A percentile compares a stretch with the other conserved stretches of the same genome.
phyloP scores from a whole-genome alignment of 2,888 invertebrate genomes.

The Melanargia galathea region DNA sequence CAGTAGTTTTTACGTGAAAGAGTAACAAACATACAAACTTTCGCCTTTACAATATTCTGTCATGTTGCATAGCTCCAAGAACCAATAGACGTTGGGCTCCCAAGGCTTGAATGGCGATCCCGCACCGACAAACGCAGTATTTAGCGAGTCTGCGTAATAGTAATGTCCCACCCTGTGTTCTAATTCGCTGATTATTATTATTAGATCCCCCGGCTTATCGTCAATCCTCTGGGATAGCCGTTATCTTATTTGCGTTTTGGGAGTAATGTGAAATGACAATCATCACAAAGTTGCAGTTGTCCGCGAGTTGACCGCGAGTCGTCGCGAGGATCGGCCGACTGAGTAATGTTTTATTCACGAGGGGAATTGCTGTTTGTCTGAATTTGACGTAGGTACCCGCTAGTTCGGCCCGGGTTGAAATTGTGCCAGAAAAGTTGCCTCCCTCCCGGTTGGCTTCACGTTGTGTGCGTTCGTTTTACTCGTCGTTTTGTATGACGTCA shows the following conservation, averaged over 20 bases:
- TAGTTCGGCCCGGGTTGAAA: constrained; percentile 42
- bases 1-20: too few species aligned
- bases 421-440: constrained; percentile 44
- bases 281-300: not conserved
- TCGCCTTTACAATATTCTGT: too few species aligned
- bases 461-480: constrained; percentile 30
- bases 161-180: too few species aligned
- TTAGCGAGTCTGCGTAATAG: too few species aligned
- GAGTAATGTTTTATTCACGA: constrained; percentile 69
- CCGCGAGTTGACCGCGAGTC: not conserved
- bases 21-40: too few species aligned
- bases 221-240: too few species aligned
- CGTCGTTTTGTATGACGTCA: constrained; percentile 11
- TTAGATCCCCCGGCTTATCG: too few species aligned
- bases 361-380: constrained; percentile 70
- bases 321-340: constrained; percentile 36
- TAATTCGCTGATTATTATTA: too few species aligned
- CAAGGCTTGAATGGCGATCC: too few species aligned
- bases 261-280: not conserved
- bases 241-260: not conserved
- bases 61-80: too few species aligned
- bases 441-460: constrained; percentile 35
- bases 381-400: constrained; percentile 59
- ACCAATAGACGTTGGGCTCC: too few species aligned
- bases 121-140: too few species aligned